phyloP scores from a whole-genome alignment of 2,113 vertebrate genomes.

The Percopsis transmontana region DNA sequence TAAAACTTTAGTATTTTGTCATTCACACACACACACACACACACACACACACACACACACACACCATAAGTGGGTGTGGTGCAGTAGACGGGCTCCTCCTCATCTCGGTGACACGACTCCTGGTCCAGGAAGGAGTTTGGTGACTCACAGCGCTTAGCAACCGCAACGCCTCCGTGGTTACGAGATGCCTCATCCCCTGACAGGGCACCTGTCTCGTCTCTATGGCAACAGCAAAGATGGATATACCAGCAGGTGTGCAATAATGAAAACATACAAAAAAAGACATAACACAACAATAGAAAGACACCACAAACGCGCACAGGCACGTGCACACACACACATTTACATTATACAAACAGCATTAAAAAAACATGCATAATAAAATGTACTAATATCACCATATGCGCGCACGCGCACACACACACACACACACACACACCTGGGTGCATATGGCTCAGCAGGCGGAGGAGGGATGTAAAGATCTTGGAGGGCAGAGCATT shows the following conservation, averaged over 20 bases:
- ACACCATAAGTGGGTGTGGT: conserved; percentile 90
- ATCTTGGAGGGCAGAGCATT: conserved; percentile 95
- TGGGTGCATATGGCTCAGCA: conserved; percentile 91
- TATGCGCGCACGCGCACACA: background rate
- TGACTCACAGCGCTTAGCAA: conserved; percentile 93
- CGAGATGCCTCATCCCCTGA: conserved; percentile 87
- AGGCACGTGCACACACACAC: background rate
- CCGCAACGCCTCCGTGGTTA: conserved; percentile 83
- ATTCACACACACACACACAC: conserved; percentile 1
- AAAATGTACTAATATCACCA: no score
- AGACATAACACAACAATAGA: background rate
- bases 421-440: conserved; percentile 70
- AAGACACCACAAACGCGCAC: background rate
- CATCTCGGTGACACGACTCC: conserved; percentile 89
- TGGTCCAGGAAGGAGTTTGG: conserved; percentile 99
- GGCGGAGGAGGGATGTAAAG: conserved; percentile 97
- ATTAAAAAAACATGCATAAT: background rate
- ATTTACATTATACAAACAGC: background rate
- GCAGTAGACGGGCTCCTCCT: conserved; percentile 96
- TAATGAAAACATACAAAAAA: background rate
- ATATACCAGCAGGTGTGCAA: conserved; percentile 6
- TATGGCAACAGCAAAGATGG: conserved; percentile 62
- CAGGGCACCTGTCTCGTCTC: conserved; percentile 91
- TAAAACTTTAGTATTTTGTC: no score
- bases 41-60: conserved; percentile 11